Conservation (phyloP, 2,888 invertebrate species). For the Calameuta filiformis region DNA sequence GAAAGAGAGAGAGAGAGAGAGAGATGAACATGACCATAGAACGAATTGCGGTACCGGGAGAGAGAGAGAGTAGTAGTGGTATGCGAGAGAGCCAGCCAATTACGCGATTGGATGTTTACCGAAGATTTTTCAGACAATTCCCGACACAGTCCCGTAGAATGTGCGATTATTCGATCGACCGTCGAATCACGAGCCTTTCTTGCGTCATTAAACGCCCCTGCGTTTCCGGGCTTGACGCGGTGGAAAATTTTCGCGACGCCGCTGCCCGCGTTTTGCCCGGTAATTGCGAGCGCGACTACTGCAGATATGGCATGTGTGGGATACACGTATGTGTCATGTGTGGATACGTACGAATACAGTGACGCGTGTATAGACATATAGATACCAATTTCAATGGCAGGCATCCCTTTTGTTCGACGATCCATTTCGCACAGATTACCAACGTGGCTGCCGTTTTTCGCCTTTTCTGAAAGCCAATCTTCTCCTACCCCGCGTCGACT, state of each 20-base stretch:
- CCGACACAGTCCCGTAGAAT: neutral
- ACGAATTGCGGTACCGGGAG: slow-evolving; percentile 7
- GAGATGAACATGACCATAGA: slow-evolving; percentile 11
- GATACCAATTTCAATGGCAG: neutral
- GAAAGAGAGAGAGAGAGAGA: slow-evolving; percentile 17
- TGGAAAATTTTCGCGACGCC: neutral
- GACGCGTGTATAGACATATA: neutral
- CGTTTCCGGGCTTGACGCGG: neutral
- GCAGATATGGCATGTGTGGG: neutral
- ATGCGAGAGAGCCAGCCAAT: slow-evolving; percentile 22
- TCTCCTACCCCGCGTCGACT: neutral
- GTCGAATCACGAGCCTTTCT: neutral
- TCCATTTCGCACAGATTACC: neutral
- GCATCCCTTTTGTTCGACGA: neutral
- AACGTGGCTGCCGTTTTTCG: neutral
- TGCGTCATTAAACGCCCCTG: neutral
- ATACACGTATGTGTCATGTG: neutral
- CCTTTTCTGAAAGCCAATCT: neutral
- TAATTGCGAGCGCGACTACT: neutral
- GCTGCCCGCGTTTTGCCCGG: neutral
- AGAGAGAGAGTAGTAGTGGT: slow-evolving; percentile 4
- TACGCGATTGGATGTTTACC: slow-evolving; percentile 36
- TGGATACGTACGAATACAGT: no score
- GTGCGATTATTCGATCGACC: neutral
- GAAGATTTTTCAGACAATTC: slow-evolving; percentile 26